Conservation (phyloP, 2,797 vertebrate species). For the Tolypeutes matacus region DNA sequence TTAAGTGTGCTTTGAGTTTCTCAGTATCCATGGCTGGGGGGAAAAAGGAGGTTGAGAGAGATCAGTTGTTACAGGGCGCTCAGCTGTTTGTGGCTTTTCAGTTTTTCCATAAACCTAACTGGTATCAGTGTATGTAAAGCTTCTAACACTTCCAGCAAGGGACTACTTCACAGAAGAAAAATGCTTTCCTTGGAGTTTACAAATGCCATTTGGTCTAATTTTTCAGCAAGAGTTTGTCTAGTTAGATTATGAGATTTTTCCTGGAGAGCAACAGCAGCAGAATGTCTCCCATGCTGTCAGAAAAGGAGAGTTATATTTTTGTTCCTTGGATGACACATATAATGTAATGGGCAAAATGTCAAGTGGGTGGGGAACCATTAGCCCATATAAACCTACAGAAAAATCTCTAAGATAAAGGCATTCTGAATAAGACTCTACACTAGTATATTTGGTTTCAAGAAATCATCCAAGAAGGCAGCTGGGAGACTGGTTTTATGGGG, state of each 20-base stretch:
- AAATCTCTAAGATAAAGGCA: constrained; percentile 70
- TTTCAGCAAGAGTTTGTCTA: constrained; percentile 74
- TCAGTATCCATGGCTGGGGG: constrained; percentile 63
- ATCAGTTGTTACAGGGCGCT: constrained; percentile 57
- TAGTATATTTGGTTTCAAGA: constrained; percentile 31
- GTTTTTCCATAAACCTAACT: constrained; percentile 78
- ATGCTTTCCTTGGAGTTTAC: constrained; percentile 77
- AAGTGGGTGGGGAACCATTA: constrained; percentile 75
- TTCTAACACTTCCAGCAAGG: constrained; percentile 72
- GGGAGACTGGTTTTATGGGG: neutral
- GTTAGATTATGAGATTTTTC: constrained; percentile 77
- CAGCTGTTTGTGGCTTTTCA: constrained; percentile 64
- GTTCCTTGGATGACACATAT: constrained; percentile 78
- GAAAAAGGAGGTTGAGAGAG: constrained; percentile 65
- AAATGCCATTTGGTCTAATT: constrained; percentile 42
- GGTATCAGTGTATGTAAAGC: constrained; percentile 67
- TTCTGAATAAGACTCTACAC: constrained; percentile 52
- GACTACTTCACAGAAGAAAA: constrained; percentile 79
- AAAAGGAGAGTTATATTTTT: constrained; percentile 66
- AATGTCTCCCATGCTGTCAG: constrained; percentile 74
- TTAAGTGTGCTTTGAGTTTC: constrained; percentile 62
- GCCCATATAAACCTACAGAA: constrained; percentile 70
- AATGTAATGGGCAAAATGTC: constrained; percentile 80
- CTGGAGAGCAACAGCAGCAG: constrained; percentile 69
- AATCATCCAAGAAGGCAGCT: neutral